Evolutionary conservation across 64 coral and sea anemone genomes (phyloP).

Genomic region (Montipora capricornis): DNA sequence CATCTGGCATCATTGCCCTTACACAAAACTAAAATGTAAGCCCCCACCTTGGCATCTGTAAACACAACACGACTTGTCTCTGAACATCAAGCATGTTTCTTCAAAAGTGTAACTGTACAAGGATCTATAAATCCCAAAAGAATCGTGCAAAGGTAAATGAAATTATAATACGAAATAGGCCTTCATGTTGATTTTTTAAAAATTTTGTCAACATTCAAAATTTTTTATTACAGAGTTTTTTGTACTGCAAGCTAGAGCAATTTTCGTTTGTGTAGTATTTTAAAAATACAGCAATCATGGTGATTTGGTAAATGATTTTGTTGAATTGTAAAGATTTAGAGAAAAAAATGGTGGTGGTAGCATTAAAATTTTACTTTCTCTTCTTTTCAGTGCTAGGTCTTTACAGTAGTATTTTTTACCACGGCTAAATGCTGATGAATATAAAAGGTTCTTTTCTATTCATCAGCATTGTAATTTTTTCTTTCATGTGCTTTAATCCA

Average conservation of each 20-base stretch:
- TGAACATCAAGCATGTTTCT: constrained; percentile 22
- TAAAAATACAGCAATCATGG: no score
- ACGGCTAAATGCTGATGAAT: not conserved
- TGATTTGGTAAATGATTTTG: not conserved
- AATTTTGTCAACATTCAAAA: not conserved
- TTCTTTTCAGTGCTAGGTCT: not conserved
- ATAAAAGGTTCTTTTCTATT: not conserved
- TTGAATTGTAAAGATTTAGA: no score
- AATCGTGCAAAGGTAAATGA: constrained; percentile 22
- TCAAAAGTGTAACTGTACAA: constrained; percentile 54
- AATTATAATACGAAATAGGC: not conserved
- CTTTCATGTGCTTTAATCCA: not conserved
- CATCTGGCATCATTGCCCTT: not conserved
- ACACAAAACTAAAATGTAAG: not conserved
- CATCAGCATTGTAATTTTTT: constrained; percentile 7
- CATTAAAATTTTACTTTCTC: not conserved
- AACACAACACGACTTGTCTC: not conserved
- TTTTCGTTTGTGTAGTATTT: not conserved
- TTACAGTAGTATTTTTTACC: not conserved
- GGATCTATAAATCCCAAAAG: constrained; percentile 22
- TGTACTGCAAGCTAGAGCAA: no score
- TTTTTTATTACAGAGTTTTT: no score
- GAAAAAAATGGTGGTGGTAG: no score
- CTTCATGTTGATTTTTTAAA: not conserved
- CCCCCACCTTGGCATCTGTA: not conserved